Evolutionary conservation across 2,797 vertebrate species (phyloP).

Genomic region (Brachyalestes nurse): DNA sequence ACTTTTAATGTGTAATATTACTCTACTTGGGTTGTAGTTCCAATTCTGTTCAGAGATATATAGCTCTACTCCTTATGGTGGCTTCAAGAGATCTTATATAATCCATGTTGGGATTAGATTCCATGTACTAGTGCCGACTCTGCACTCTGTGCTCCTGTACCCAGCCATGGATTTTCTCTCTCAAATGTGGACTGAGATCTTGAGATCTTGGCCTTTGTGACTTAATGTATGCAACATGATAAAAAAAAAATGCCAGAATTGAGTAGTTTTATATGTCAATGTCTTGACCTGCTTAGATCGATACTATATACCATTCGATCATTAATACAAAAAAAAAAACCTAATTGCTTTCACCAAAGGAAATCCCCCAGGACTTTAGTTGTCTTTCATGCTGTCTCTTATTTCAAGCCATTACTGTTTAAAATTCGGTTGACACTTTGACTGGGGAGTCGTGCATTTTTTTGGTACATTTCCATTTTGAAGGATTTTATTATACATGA

Average conservation of each 20-base stretch:
- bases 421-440: constrained; percentile 22
- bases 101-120: not conserved
- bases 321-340: constrained; percentile 71
- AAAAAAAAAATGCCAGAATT: constrained; percentile 6
- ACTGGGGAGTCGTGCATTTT: constrained; percentile 16
- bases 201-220: not conserved
- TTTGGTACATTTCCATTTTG: constrained; percentile 1
- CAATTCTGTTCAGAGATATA: not conserved
- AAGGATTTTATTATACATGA: constrained; percentile 5
- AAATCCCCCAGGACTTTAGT: constrained; percentile 66
- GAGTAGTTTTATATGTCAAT: constrained; percentile 34
- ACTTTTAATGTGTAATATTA: constrained; percentile 33
- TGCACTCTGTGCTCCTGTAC: not conserved
- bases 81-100: not conserved
- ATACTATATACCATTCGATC: constrained; percentile 74
- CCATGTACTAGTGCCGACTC: not conserved
- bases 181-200: not conserved
- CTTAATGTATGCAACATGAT: not conserved
- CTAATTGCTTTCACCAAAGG: constrained; percentile 79
- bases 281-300: constrained; percentile 75
- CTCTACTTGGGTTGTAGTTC: not conserved
- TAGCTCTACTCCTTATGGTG: not conserved
- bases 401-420: constrained; percentile 32
- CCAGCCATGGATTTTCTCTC: not conserved
- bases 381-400: constrained; percentile 35